Percentiles rank a stretch among this genome's conserved stretches.
Conservation (phyloP, 2,888 invertebrate genomes). For the Ptychoptera contaminata region DNA sequence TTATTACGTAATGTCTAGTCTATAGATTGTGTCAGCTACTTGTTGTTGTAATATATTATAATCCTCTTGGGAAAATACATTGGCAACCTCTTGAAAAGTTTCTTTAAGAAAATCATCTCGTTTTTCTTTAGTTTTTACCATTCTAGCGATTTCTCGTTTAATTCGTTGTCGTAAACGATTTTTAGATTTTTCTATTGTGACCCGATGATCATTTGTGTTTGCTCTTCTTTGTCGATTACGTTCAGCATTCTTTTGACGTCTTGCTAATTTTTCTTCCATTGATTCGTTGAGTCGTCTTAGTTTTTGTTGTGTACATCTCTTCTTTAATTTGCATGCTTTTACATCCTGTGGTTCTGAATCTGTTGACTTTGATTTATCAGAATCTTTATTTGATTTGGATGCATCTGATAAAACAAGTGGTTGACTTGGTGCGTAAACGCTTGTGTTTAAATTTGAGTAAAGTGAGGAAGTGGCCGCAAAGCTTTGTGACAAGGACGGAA, state of each 20-base stretch:
- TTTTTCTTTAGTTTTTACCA: constrained; percentile 2
- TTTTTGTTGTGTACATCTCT: not conserved
- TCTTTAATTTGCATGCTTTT: too few species aligned
- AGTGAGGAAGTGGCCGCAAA: too few species aligned
- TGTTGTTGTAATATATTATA: constrained; percentile 1
- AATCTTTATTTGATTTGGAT: too few species aligned
- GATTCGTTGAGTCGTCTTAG: constrained; percentile 3
- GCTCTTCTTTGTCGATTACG: constrained; percentile 2
- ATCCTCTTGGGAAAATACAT: constrained; percentile 1
- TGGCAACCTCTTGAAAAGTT: constrained; percentile 3
- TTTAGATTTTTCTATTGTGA: constrained; percentile 2
- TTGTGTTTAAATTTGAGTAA: too few species aligned
- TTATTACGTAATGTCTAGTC: too few species aligned
- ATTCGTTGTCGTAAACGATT: constrained; percentile 4
- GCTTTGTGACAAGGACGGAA: too few species aligned
- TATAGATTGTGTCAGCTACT: not conserved
- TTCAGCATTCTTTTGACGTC: constrained; percentile 4
- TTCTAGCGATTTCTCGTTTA: constrained; percentile 2
- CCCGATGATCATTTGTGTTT: not conserved
- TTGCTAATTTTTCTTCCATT: not conserved
- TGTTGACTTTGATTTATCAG: too few species aligned
- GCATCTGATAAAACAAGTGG: too few species aligned
- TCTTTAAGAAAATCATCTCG: constrained; percentile 4
- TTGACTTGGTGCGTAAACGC: too few species aligned
- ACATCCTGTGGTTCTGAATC: too few species aligned